These are phyloP conservation scores for Emmelina monodactyla DNA, from an alignment of 2,888 invertebrate species.

Conservation along the genomic window DNA sequence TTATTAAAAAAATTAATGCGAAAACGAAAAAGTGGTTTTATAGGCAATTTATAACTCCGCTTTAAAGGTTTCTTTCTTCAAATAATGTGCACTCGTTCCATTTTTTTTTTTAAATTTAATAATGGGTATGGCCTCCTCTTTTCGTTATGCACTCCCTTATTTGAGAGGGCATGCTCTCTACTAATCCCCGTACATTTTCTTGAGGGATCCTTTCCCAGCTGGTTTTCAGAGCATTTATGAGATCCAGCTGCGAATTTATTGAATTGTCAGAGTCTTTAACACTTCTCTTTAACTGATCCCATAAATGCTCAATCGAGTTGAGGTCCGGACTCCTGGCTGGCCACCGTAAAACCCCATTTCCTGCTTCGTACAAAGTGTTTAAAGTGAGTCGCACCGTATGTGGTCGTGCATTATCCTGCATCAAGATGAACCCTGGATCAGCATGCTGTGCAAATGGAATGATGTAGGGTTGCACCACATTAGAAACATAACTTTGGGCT, in stretches of 20 bases:
- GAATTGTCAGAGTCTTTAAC: too few relatives aligned
- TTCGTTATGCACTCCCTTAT: conserved; percentile 7
- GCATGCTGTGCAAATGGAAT: conserved; percentile 2
- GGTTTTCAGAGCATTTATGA: conserved; percentile 3
- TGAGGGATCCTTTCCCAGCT: conserved; percentile 6
- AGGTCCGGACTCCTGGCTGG: conserved; percentile 13
- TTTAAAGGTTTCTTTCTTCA: background rate
- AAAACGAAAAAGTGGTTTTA: background rate
- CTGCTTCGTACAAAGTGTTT: conserved; percentile 9
- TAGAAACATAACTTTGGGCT: background rate
- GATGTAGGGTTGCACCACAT: background rate
- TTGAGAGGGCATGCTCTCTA: background rate
- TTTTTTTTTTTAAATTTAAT: background rate
- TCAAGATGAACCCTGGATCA: conserved; percentile 6
- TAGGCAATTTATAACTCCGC: background rate
- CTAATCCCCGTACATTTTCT: conserved; percentile 4
- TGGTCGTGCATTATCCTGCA: conserved; percentile 10
- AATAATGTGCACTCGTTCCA: background rate
- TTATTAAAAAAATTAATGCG: background rate
- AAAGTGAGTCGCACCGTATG: conserved; percentile 7
- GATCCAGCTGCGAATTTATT: background rate
- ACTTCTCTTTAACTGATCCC: conserved; percentile 7
- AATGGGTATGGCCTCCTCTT: background rate
- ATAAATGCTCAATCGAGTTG: conserved; percentile 12
- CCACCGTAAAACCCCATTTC: conserved; percentile 12